Base-by-base conservation (phyloP, 2,888 invertebrate species). In the Prosopocoilus inquinatus region DNA sequence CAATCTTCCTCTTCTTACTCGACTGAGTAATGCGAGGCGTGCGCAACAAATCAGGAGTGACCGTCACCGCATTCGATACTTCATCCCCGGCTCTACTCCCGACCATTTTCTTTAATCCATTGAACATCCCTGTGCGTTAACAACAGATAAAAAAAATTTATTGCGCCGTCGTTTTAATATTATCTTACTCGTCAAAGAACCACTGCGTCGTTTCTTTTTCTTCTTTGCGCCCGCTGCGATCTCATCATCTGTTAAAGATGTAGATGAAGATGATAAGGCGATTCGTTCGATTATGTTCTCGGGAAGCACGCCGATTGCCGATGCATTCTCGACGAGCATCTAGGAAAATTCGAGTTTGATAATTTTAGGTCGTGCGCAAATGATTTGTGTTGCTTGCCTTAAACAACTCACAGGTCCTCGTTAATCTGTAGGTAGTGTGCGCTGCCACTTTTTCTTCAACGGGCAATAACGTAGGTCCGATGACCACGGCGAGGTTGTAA, bases 391-490 rank as follows among this genome's bases (percentile, higher is more conserved):
- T 28, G 9, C 15, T 9, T 28, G 88, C 88, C 82, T 88, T 85
- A 47, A 90, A 81, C 68, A 90, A 81, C 71, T 84, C 82, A 33
- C 89, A 84, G 75, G 88, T 88, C 67, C 86, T 84, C 50, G 84
- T 84, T 53, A 89, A 77, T 62, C 88, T 60, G n/a, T 58, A 78
- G 60, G 83, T 80, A 59, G 86, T 81, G 13, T 85, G 82, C 20
- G 70, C 67, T 7, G 66, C 70, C 46, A 70, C 64, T 68, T 75
- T 78, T 70, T 87, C 85, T 49, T 86, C 86, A 9, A 88, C 77
- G 0, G 92, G 92, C 87, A 95, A 90, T 49, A 95, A 81, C 70
- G 91, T 91, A 0, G 94, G 94, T 0, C 91, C 88, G 72, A 95
- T 80, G 28, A 94, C 88, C 62, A 93, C 89, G 1, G 94, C 89